A percentile compares a stretch with the other conserved stretches of the same genome.
Conservation (phyloP, 92 coral and sea anemone species). For the Epizoanthus fatuus region DNA sequence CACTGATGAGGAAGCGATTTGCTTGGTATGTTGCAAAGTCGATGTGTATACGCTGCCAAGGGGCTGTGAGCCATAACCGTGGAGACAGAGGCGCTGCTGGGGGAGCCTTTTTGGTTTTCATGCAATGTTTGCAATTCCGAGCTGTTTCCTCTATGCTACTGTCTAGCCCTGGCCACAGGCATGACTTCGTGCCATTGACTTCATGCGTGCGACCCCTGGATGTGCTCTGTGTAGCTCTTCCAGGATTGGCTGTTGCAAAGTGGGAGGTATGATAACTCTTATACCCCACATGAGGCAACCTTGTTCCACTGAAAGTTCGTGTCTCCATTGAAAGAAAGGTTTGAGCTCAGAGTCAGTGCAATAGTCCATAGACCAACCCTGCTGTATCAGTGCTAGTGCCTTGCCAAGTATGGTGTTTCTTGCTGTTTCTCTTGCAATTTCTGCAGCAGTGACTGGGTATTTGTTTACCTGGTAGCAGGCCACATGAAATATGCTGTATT, state of each 20-base stretch:
- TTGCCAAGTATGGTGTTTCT: constrained; percentile 25
- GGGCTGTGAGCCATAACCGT: neutral
- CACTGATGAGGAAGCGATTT: constrained; percentile 50
- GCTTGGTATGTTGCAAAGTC: constrained; percentile 35
- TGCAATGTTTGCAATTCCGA: constrained; percentile 31
- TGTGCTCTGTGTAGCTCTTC: constrained; percentile 53
- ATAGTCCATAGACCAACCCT: constrained; percentile 37
- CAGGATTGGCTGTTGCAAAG: constrained; percentile 24
- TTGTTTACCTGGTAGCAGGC: constrained; percentile 42
- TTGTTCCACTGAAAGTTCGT: constrained; percentile 48
- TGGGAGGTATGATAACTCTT: constrained; percentile 39
- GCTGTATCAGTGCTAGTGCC: constrained; percentile 23
- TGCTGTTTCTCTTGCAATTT: constrained; percentile 47
- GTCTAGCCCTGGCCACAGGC: constrained; percentile 55
- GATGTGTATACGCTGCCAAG: constrained; percentile 34
- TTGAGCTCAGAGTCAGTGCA: constrained; percentile 48
- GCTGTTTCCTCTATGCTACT: neutral
- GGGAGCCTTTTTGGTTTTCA: neutral
- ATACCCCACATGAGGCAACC: constrained; percentile 56
- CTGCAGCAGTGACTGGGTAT: constrained; percentile 44
- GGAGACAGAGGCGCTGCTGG: neutral
- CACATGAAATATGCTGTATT: constrained; percentile 29
- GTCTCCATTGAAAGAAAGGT: constrained; percentile 23
- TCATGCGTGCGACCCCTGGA: constrained; percentile 64
- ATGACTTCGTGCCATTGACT: constrained; percentile 48